phyloP scores from a whole-genome alignment of 2,113 vertebrate genomes.

The Lasiurus borealis region DNA sequence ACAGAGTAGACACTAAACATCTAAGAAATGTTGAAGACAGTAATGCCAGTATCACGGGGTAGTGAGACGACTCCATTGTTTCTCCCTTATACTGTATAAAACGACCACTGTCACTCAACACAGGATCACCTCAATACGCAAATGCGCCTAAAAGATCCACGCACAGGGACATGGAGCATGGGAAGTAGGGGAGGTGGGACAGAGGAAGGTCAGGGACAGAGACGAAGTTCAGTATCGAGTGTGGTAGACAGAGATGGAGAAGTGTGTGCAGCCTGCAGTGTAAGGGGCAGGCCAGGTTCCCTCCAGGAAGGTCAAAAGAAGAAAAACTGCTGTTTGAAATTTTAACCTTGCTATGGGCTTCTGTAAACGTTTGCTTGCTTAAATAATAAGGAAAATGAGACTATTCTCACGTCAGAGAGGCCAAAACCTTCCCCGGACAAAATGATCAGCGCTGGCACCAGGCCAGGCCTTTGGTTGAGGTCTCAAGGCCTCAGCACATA shows the following conservation, averaged over 20 bases:
- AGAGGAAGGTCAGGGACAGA: background rate
- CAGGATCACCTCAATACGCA: background rate
- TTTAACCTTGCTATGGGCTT: no score
- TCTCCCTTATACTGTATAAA: background rate
- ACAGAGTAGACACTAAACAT: background rate
- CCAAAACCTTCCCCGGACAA: no score
- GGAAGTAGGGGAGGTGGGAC: background rate
- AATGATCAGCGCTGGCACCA: no score
- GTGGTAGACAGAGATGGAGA: background rate
- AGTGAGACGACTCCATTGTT: background rate
- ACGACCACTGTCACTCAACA: background rate
- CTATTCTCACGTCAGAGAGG: no score
- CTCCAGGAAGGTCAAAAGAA: no score
- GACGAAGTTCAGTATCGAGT: background rate
- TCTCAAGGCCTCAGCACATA: no score
- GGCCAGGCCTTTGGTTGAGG: no score
- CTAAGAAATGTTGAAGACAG: accelerated
- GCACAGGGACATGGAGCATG: background rate
- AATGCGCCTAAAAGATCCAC: background rate
- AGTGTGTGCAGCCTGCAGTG: background rate
- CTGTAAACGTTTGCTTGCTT: no score
- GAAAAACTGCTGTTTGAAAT: no score
- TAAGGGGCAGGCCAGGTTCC: no score
- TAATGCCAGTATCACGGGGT: background rate
- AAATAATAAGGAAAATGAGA: no score